Evolutionary conservation across 2,797 vertebrate species (phyloP).

Genomic region (Epinephelus awoara): DNA sequence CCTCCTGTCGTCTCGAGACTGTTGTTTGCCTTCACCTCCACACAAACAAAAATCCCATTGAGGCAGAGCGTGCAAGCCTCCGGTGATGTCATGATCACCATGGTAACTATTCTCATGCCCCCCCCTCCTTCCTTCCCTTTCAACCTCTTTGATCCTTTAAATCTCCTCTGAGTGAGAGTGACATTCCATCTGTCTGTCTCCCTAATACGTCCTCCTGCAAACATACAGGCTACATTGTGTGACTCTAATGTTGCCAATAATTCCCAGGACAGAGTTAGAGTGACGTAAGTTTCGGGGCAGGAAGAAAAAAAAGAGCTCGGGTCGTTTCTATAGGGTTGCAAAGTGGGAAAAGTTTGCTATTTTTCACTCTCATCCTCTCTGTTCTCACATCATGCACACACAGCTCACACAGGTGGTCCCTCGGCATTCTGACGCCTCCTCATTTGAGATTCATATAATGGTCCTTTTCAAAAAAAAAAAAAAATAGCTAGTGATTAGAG

Average conservation of each 20-base stretch:
- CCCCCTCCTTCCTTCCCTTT: constrained; percentile 47
- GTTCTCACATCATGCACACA: constrained; percentile 5
- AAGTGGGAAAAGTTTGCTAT: neutral
- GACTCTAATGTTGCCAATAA: constrained; percentile 32
- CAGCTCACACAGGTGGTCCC: constrained; percentile 27
- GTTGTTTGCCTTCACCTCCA: constrained; percentile 64
- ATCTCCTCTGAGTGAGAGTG: constrained; percentile 63
- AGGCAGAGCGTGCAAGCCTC: constrained; percentile 62
- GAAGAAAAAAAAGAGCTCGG: neutral
- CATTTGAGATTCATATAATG: constrained; percentile 9
- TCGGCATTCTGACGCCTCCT: constrained; percentile 2
- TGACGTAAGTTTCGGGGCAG: constrained; percentile 38
- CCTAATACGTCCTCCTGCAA: constrained; percentile 39
- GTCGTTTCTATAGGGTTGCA: neutral
- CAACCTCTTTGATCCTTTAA: constrained; percentile 74
- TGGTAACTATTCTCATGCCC: constrained; percentile 81
- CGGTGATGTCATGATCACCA: constrained; percentile 83
- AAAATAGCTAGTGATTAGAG: constrained; percentile 3
- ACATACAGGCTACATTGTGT: constrained; percentile 59
- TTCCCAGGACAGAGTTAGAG: constrained; percentile 7
- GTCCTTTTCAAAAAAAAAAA: neutral
- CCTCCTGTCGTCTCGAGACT: constrained; percentile 44
- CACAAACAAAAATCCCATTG: constrained; percentile 77
- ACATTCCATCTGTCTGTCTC: constrained; percentile 56
- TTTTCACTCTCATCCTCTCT: neutral